phyloP scores from a whole-genome alignment of 53 echinoderm and acorn worm genomes.

The Holothuria leucospilota region DNA sequence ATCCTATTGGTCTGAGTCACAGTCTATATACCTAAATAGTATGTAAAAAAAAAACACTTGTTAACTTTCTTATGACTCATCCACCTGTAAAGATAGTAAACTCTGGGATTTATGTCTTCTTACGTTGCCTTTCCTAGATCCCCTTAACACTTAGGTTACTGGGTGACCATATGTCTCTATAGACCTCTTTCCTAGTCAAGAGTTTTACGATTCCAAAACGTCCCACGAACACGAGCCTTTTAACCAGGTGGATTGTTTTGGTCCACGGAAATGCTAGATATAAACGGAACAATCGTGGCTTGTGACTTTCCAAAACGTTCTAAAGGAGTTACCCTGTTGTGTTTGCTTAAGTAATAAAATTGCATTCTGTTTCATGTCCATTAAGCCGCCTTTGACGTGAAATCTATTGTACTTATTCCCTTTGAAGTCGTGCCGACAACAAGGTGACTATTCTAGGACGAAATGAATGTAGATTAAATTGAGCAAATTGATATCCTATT shows the following conservation, averaged over 20 bases:
- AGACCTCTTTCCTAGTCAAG: no score
- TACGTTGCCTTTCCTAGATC: no score
- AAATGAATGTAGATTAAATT: slow-evolving; percentile 25
- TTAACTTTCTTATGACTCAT: neutral
- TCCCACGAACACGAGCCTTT: no score
- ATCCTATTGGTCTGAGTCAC: no score
- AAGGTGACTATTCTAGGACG: slow-evolving; percentile 32
- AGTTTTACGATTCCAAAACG: no score
- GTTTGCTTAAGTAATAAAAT: slow-evolving; percentile 38
- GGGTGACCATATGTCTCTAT: no score
- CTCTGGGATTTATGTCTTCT: no score
- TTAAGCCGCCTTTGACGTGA: slow-evolving; percentile 29
- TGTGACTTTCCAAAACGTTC: neutral
- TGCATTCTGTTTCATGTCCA: slow-evolving; percentile 22
- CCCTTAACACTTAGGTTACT: no score
- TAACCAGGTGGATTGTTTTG: no score
- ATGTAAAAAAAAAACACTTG: neutral
- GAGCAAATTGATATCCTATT: slow-evolving; percentile 26
- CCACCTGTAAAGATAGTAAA: no score
- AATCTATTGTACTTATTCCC: slow-evolving; percentile 19
- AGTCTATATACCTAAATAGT: neutral
- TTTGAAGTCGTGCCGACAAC: slow-evolving; percentile 31
- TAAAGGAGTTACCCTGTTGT: neutral
- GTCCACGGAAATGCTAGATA: no score
- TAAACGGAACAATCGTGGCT: no score